These are phyloP conservation scores for Meloidogyne chitwoodi DNA, from an alignment of 1,140 invertebrate species.

Conservation along the genomic window DNA sequence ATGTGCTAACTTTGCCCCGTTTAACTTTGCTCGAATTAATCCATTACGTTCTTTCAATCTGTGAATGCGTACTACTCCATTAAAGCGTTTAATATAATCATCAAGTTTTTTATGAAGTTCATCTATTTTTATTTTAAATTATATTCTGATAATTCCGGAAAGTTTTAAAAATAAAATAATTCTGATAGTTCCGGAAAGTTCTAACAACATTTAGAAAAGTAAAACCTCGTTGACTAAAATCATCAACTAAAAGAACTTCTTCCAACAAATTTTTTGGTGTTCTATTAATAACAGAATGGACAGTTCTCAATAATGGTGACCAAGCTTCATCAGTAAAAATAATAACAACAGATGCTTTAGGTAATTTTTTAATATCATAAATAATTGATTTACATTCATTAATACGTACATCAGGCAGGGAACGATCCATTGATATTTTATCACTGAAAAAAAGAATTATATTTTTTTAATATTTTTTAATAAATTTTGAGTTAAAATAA, in stretches of 20 bases:
- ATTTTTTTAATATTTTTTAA: not conserved
- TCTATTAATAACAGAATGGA: constrained; percentile 80
- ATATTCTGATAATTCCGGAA: not conserved
- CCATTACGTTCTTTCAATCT: constrained; percentile 73
- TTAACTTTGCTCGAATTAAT: constrained; percentile 77
- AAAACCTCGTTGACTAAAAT: constrained; percentile 74
- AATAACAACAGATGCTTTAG: constrained; percentile 36
- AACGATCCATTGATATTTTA: constrained; percentile 42
- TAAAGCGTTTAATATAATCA: constrained; percentile 68
- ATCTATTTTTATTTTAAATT: constrained; percentile 59
- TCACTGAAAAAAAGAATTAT: constrained; percentile 28
- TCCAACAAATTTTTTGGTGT: constrained; percentile 69
- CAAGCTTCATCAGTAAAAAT: constrained; percentile 86
- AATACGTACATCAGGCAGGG: constrained; percentile 28
- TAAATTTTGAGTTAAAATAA: constrained; percentile 20
- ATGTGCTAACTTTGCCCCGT: constrained; percentile 72
- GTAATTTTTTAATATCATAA: constrained; percentile 29
- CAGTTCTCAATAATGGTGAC: constrained; percentile 76
- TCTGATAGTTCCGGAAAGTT: too few species aligned
- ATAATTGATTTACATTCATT: constrained; percentile 35
- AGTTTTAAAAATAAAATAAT: not conserved
- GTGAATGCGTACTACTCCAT: constrained; percentile 69
- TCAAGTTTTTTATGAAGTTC: constrained; percentile 73
- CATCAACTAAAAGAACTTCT: constrained; percentile 83
- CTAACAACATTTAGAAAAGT: constrained; percentile 35